phyloP scores from a whole-genome alignment of 2,888 invertebrate genomes.

The Andricus curvator region DNA sequence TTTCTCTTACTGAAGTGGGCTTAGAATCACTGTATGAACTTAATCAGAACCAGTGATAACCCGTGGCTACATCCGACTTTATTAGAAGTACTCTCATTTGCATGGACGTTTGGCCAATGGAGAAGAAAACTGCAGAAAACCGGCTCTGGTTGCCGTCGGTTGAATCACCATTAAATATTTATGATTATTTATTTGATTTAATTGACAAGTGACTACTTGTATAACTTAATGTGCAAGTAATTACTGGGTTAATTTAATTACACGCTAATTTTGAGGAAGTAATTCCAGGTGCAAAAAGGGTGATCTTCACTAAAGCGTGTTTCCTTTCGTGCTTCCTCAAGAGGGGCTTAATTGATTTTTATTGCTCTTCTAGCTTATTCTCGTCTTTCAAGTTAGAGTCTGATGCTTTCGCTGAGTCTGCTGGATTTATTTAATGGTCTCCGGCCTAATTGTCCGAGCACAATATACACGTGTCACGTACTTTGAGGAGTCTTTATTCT shows the following conservation, averaged over 20 bases:
- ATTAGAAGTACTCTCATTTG: too few relatives aligned
- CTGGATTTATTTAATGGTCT: conserved; percentile 9
- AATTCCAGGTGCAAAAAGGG: conserved; percentile 22
- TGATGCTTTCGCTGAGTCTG: neutral
- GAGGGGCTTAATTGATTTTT: conserved; percentile 22
- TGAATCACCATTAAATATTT: neutral
- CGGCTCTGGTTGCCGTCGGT: too few relatives aligned
- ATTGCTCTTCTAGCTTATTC: neutral
- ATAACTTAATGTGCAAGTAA: neutral
- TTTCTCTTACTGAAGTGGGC: too few relatives aligned
- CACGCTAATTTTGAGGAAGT: conserved; percentile 6
- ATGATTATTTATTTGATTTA: neutral
- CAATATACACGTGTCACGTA: conserved; percentile 7
- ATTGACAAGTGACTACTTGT: neutral
- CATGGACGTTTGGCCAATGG: too few relatives aligned
- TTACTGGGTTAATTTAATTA: neutral
- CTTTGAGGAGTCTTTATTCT: neutral
- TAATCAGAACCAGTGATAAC: too few relatives aligned
- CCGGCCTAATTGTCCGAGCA: neutral
- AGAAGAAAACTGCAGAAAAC: too few relatives aligned
- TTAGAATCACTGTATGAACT: too few relatives aligned
- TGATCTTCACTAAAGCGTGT: conserved; percentile 14
- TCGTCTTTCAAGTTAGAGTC: conserved; percentile 18
- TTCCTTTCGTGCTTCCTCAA: conserved; percentile 8
- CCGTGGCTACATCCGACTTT: too few relatives aligned